Evolutionary conservation across 2,797 vertebrate genomes (phyloP), one percentile per base, ranked within the genome.

Genomic region (Alfaro cultratus): DNA sequence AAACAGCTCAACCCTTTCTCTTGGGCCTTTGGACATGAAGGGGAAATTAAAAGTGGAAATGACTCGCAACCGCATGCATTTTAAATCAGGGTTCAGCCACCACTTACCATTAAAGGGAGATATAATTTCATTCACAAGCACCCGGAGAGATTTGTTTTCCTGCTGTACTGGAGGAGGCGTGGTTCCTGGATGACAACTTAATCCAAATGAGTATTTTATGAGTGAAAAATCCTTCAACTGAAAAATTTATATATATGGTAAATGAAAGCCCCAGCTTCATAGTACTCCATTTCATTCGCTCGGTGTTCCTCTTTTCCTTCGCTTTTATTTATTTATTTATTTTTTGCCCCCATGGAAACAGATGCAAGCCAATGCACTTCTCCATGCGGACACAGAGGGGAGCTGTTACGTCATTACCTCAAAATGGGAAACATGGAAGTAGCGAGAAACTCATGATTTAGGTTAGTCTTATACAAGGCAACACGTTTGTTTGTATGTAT

Each of bases 371-470:
- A 9, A 36, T 77, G 74, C 43, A 64, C 74, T 73, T 83, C 87
- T 80, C 45, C 80, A 71, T 91, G 83, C 79, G 80, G 79, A 88
- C 94, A 94, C 94, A 89, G 82, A 94, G 94, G 87, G 93, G 94
- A 92, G 94, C 93, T 93, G 87, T 91, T 89, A 83, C 81, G 72
- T 92, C 89, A 77, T 87, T 82, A 74, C 80, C 84, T 83, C 77
- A 51, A 31, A 46, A 11, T 7, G 75, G 67, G 64, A 39, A 73
- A 47, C 43, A 62, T 46, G 15, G 7, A 51, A 51, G 29, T 72
- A 62, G 45, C 84, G 75, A 23, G 73, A 73, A 81, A 78, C 49
- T 53, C 47, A 31, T 64, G 2, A 76, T 80, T 73, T 43, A 53
- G 31, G 51, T n/a, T 75, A 46, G 53, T 78, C 21, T n/a, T 26